Conservation (phyloP, 1,140 invertebrate genomes). For the Hydropsyche tenuis region DNA sequence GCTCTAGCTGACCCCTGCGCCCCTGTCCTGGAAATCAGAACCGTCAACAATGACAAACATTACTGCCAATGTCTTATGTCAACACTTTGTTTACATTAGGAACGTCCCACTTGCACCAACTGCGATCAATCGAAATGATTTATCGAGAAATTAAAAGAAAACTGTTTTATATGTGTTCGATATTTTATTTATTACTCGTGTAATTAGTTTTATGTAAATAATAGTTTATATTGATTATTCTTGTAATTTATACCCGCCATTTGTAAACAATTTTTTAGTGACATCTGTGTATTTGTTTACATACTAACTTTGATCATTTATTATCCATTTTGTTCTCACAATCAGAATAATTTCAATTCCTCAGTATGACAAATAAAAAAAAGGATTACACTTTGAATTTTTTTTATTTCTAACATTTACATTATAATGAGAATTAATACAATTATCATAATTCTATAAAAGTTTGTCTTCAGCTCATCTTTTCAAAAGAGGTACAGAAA, state of each 20-base stretch:
- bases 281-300: too few relatives aligned
- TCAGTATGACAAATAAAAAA: not conserved
- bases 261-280: too few relatives aligned
- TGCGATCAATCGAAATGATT: not conserved
- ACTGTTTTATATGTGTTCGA: too few relatives aligned
- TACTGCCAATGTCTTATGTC: not conserved
- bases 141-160: too few relatives aligned
- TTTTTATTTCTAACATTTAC: conserved; percentile 29
- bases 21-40: not conserved
- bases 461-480: not conserved
- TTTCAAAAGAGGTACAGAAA: not conserved
- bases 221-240: too few relatives aligned
- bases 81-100: not conserved
- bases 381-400: conserved; percentile 33
- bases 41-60: not conserved
- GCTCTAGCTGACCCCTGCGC: not conserved
- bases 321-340: too few relatives aligned
- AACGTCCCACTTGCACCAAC: not conserved
- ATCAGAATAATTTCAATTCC: too few relatives aligned
- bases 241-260: too few relatives aligned
- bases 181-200: too few relatives aligned
- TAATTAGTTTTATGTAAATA: too few relatives aligned
- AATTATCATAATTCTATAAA: conserved; percentile 12
- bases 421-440: conserved; percentile 27
- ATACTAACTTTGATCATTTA: too few relatives aligned